These are phyloP conservation scores for Sebastes umbrosus DNA, from an alignment of 2,797 vertebrate genomes.

Conservation along the genomic window DNA sequence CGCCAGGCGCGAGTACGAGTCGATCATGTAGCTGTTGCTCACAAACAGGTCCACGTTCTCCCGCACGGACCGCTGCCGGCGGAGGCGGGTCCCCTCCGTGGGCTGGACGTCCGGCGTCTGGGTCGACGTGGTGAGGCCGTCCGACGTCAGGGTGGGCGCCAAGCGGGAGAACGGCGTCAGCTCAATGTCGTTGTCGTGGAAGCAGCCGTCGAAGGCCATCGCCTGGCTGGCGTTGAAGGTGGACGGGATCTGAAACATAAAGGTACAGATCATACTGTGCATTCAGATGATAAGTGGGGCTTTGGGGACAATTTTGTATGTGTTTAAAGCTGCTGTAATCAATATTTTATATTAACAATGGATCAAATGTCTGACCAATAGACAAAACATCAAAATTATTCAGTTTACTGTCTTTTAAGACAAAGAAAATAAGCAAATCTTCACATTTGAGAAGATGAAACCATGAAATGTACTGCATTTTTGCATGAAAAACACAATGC, in stretches of 20 bases:
- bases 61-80: conserved; percentile 83
- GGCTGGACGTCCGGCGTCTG: conserved; percentile 55
- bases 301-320: neutral
- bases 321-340: neutral
- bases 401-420: no score
- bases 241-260: conserved; percentile 81
- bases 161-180: conserved; percentile 74
- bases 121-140: conserved; percentile 37
- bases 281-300: neutral
- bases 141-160: conserved; percentile 43
- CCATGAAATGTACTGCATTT: neutral
- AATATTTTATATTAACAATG: neutral
- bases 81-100: conserved; percentile 73
- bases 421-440: neutral
- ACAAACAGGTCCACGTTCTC: conserved; percentile 86
- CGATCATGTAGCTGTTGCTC: conserved; percentile 91
- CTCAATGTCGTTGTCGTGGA: conserved; percentile 86
- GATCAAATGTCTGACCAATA: no score
- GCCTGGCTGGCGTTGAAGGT: conserved; percentile 88
- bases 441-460: neutral
- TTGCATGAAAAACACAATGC: no score
- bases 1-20: conserved; percentile 90
- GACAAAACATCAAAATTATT: accelerated
- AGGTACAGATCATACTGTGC: neutral
- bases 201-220: conserved; percentile 92